Evolutionary conservation across 1,140 invertebrate species (phyloP).

Genomic region (Trichoplusia ni): DNA sequence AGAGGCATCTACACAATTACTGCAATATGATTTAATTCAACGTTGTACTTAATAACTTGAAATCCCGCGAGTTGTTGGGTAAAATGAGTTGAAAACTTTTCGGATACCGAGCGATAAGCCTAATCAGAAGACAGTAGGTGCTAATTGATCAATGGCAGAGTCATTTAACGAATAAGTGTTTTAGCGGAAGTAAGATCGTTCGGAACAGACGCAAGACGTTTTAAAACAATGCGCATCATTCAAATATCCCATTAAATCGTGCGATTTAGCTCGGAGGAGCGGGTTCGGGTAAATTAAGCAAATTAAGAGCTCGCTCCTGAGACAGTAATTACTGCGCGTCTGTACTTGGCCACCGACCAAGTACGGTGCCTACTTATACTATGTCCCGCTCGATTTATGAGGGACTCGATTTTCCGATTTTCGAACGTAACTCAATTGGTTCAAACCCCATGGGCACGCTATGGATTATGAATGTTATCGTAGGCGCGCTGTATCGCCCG

Average conservation of each 20-base stretch:
- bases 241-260: slow-evolving; percentile 71
- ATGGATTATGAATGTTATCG: slow-evolving; percentile 67
- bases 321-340: slow-evolving; percentile 68
- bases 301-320: slow-evolving; percentile 73
- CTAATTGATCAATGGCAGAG: slow-evolving; percentile 26
- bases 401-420: slow-evolving; percentile 54
- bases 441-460: slow-evolving; percentile 46
- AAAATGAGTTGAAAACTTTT: slow-evolving; percentile 10
- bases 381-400: slow-evolving; percentile 52
- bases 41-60: not conserved
- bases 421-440: slow-evolving; percentile 54
- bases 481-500: slow-evolving; percentile 41
- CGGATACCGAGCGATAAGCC: slow-evolving; percentile 4
- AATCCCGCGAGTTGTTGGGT: not conserved
- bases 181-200: slow-evolving; percentile 46
- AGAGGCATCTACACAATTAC: not conserved
- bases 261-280: slow-evolving; percentile 64
- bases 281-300: slow-evolving; percentile 72
- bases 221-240: slow-evolving; percentile 71
- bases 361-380: slow-evolving; percentile 36
- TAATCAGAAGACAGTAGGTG: slow-evolving; percentile 9
- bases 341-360: slow-evolving; percentile 71
- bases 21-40: not conserved
- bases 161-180: slow-evolving; percentile 30
- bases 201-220: slow-evolving; percentile 53